Conservation (phyloP, 2,888 invertebrate genomes). For the Phlogophora meticulosa region DNA sequence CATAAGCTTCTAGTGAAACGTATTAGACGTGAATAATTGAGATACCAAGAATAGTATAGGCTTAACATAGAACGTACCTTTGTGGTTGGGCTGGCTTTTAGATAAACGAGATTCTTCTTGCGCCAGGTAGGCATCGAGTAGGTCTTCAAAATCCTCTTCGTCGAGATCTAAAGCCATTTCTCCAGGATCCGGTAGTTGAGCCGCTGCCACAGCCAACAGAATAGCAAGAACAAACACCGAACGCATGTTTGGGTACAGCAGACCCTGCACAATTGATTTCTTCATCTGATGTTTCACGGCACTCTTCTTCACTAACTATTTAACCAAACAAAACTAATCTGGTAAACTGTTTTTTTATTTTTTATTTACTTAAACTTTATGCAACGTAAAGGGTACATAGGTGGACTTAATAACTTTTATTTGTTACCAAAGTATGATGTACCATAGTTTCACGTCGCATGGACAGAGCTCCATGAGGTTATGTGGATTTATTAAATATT, state of each 20-base stretch:
- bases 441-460: constrained; percentile 1
- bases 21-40: neutral
- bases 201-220: constrained; percentile 66
- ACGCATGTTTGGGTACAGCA: constrained; percentile 46
- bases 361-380: neutral
- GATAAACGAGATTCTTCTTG: no score
- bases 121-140: constrained; percentile 84
- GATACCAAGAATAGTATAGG: constrained; percentile 65
- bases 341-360: neutral
- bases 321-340: constrained; percentile 9
- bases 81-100: no score
- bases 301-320: neutral
- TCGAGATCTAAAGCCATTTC: constrained; percentile 79
- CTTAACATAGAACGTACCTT: constrained; percentile 63
- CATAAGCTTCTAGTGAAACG: no score
- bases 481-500: neutral
- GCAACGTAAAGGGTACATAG: neutral
- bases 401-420: neutral
- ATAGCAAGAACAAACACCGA: constrained; percentile 66
- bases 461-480: neutral
- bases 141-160: constrained; percentile 88
- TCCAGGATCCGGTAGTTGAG: constrained; percentile 79
- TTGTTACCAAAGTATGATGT: neutral
- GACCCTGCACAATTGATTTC: constrained; percentile 36
- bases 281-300: constrained; percentile 18